These are phyloP conservation scores for Notiomystis cincta DNA, from an alignment of 2,113 vertebrate genomes.

Conservation along the genomic window DNA sequence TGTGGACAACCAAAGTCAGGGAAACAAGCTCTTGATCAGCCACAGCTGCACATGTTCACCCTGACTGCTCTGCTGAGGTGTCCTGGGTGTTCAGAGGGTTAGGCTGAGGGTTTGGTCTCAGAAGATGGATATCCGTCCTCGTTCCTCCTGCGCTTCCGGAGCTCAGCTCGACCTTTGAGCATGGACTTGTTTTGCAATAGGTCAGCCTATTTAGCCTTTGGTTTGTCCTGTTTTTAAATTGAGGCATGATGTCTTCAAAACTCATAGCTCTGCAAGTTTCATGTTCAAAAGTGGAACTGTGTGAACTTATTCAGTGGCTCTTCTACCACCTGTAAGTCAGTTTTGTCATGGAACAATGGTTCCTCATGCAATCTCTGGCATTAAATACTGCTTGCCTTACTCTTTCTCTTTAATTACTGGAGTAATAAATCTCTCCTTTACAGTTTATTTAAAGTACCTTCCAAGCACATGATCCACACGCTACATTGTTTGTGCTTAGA, in stretches of 20 bases:
- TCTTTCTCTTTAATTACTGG: background rate
- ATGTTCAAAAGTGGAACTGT: background rate
- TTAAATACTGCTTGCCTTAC: background rate
- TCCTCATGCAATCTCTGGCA: background rate
- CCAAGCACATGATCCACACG: background rate
- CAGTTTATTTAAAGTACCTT: background rate
- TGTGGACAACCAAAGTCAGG: accelerated
- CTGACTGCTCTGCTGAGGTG: background rate
- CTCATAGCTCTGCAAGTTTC: background rate
- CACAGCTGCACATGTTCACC: background rate
- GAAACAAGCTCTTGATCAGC: background rate
- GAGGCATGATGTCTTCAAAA: background rate
- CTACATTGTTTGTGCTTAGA: background rate
- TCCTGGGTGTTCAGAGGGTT: background rate
- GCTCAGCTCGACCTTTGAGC: background rate
- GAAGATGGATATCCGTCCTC: background rate
- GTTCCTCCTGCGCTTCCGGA: background rate
- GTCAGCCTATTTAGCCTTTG: background rate
- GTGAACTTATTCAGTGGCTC: background rate
- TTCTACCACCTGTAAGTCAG: background rate
- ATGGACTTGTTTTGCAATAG: background rate
- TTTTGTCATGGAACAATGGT: background rate
- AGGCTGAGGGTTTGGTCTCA: background rate
- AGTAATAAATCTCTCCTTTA: background rate
- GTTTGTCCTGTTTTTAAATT: background rate